These are phyloP conservation scores for Triplophysa tibetana DNA, from an alignment of 2,113 vertebrate genomes.

Conservation along the genomic window DNA sequence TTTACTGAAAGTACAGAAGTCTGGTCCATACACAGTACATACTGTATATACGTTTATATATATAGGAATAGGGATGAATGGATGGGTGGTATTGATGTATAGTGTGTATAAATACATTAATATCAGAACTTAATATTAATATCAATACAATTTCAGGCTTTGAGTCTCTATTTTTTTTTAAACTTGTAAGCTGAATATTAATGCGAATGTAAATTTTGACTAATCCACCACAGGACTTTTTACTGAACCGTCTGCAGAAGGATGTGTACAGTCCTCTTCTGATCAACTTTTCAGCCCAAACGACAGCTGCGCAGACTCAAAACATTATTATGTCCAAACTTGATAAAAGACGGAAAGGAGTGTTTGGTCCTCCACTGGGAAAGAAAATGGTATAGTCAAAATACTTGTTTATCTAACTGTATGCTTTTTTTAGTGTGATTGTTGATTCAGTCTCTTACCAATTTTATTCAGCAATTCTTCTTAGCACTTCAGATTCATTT, in stretches of 20 bases:
- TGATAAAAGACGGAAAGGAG: slow-evolving; percentile 86
- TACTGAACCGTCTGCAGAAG: slow-evolving; percentile 83
- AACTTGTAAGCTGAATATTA: background rate
- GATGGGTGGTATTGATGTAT: too few relatives aligned
- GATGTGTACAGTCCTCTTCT: slow-evolving; percentile 84
- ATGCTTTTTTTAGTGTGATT: background rate
- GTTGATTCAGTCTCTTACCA: background rate
- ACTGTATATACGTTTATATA: too few relatives aligned
- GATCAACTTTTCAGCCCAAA: slow-evolving; percentile 93
- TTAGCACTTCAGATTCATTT: background rate
- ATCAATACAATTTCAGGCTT: background rate
- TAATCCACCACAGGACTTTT: slow-evolving; percentile 79
- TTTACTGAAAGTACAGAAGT: background rate
- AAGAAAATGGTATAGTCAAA: slow-evolving; percentile 79
- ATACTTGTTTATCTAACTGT: background rate
- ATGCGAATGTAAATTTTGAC: background rate
- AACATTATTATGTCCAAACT: slow-evolving; percentile 91
- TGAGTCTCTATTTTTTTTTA: background rate
- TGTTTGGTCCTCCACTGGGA: slow-evolving; percentile 84
- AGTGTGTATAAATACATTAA: too few relatives aligned
- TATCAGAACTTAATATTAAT: too few relatives aligned
- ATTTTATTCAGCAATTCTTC: background rate
- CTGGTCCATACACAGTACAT: too few relatives aligned
- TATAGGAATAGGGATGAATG: too few relatives aligned
- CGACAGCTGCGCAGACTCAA: slow-evolving; percentile 87